Evolutionary conservation across 2,797 vertebrate genomes (phyloP), one percentile per base, ranked within the genome.

Genomic region (Glossophaga mutica): DNA sequence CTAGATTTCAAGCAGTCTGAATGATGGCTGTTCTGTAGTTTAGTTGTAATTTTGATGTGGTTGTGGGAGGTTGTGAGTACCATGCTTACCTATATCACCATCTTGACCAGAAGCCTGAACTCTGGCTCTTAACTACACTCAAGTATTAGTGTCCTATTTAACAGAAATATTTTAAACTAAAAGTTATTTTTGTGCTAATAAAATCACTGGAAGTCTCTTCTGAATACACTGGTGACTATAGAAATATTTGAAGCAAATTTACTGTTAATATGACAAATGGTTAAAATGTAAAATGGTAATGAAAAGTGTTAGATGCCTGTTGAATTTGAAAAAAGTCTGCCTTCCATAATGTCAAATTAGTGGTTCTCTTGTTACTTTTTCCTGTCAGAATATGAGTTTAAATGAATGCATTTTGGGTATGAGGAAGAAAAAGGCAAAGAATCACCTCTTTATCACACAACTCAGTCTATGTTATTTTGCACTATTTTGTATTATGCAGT

Each of bases 281-380:
- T 90, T 62, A 78, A 86, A 78, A 90, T 90, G 26, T 50, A 85
- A 94, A 94, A 9, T 79, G 74, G 57, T n/a, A 29, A 48, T 59
- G 48, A 46, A 37, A 74, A 42, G 42, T 65, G 37, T 84, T 76
- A 57, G 52, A 65, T 9, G 21, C 70, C 21, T 76, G 6, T 67
- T 84, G 52, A 11, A 50, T 46, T 81, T 86, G n/a, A 9, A 87
- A 73, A 55, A 73, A n/a, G 46, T 71, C 55, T 87, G 19, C 12
- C 6, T 67, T 87, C 65, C 10, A 32, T 91, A 55, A 46, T 57
- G 19, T 67, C 67, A 87, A 34, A 42, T 87, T 57, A 48, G 57
- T 82, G 57, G n/a, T 48, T 90, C 42, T 86, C 37, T 91, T 65
- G 81, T 79, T 91, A 59, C 65, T 44, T 91, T 94, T 48, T 86